Conservation (phyloP, 2,113 vertebrate species). For the Thryonomys swinderianus region DNA sequence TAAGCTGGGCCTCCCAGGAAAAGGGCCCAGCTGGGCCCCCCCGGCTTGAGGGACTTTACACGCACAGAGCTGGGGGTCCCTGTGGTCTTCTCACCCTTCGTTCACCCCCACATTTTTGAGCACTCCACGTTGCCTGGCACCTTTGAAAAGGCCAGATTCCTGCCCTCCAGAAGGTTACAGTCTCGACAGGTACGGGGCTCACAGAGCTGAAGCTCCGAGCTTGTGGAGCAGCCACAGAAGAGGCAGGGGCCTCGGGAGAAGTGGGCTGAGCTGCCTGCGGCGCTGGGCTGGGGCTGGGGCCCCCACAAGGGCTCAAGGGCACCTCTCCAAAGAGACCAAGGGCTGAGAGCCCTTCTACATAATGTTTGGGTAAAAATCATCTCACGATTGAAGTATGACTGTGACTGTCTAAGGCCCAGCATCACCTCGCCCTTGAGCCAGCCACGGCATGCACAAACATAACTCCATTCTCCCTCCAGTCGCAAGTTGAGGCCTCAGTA, state of each 20-base stretch:
- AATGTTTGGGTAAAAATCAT: no score
- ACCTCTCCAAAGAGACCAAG: not conserved
- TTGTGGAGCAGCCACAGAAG: not conserved
- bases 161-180: not conserved
- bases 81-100: not conserved
- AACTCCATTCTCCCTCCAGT: no score
- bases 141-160: not conserved
- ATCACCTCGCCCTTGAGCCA: no score
- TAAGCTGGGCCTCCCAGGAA: not conserved
- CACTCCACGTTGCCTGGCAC: no score
- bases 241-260: not conserved
- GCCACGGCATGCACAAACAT: no score
- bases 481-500: no score
- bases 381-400: no score
- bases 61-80: not conserved
- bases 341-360: no score
- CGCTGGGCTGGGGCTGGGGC: not conserved
- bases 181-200: fast-evolving
- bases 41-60: not conserved
- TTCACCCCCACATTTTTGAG: not conserved
- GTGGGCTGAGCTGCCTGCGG: not conserved
- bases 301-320: not conserved
- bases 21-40: fast-evolving
- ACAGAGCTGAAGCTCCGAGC: fast-evolving
- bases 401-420: no score